These are phyloP conservation scores for Palythoa grandiflora DNA, from an alignment of 92 coral and sea anemone genomes.

Conservation along the genomic window DNA sequence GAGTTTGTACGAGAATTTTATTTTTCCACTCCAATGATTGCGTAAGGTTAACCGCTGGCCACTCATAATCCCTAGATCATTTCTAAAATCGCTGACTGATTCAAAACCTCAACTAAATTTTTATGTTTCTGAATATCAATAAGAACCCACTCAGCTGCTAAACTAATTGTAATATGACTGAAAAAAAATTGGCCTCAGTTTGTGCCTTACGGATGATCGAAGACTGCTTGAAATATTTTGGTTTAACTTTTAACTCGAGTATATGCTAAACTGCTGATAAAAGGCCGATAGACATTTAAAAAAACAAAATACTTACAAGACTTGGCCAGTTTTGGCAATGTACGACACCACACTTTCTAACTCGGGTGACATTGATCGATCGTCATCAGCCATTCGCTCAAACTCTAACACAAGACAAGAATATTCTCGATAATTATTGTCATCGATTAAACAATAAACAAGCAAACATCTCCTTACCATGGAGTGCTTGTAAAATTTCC, in stretches of 20 bases:
- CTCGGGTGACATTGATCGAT: constrained; percentile 90
- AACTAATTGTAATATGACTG: neutral
- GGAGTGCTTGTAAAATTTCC: constrained; percentile 91
- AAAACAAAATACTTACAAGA: constrained; percentile 70
- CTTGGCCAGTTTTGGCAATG: constrained; percentile 98
- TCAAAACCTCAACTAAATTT: neutral
- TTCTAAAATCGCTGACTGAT: neutral
- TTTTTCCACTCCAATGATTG: neutral
- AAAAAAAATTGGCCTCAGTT: neutral
- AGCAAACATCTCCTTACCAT: constrained; percentile 69
- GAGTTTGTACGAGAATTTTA: no score
- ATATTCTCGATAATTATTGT: neutral
- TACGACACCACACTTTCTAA: constrained; percentile 85
- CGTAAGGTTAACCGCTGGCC: constrained; percentile 43
- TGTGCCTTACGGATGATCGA: neutral
- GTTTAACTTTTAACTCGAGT: neutral
- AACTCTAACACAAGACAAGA: constrained; percentile 80
- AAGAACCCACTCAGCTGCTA: neutral
- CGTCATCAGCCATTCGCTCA: constrained; percentile 93
- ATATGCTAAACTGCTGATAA: neutral
- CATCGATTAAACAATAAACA: constrained; percentile 16
- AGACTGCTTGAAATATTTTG: neutral
- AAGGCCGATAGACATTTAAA: neutral
- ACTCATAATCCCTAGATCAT: neutral
- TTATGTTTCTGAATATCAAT: neutral